Evolutionary conservation across 2,888 invertebrate species (phyloP), one percentile per base, ranked within the genome.

Genomic region (Ptychoptera albimana): DNA sequence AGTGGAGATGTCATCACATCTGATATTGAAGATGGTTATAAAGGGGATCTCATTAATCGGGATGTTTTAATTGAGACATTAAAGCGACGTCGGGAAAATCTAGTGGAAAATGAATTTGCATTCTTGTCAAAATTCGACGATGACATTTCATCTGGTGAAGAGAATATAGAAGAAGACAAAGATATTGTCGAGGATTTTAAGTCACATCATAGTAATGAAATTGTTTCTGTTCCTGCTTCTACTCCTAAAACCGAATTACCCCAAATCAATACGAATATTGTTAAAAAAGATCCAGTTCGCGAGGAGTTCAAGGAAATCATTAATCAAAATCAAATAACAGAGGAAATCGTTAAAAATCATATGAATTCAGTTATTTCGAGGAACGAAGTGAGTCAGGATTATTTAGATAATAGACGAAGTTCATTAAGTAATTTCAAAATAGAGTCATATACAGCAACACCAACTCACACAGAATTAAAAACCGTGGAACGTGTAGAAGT

Each of bases 401-500:
- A 23, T 7, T 23, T 23, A 23, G 23, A 23, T 23, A 23, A 23
- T 23, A 23, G 23, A 7, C 23, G 29, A 38, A 23, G 23, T 23
- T 23, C 23, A 23, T 23, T 62, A 50, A 48, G 55, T 37, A 63
- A 63, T 50, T 63, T 63, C 39, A 57, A 52, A 47, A 63, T 63
- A 37, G 55, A 52, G 29, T 46, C 54, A 11, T 51, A 51, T 30
- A 13, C 29, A 1, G 42, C 8, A 7, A 37, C 13, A 14, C 14
- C 10, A n/a, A n/a, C n/a, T 7, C 23, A 23, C 7, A 23, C 7
- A 23, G 23, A 23, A 5, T 23, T 23, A 7, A 23, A 7, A 23
- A 23, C 23, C 7, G 37, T 15, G 5, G 16, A 15, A 4, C 14
- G 10, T 12, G 5, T 13, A 11, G 37, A 37, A 29, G 11, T 37